Evolutionary conservation across 2,888 invertebrate species (phyloP).

Genomic region (Pristionchus fissidentatus): DNA sequence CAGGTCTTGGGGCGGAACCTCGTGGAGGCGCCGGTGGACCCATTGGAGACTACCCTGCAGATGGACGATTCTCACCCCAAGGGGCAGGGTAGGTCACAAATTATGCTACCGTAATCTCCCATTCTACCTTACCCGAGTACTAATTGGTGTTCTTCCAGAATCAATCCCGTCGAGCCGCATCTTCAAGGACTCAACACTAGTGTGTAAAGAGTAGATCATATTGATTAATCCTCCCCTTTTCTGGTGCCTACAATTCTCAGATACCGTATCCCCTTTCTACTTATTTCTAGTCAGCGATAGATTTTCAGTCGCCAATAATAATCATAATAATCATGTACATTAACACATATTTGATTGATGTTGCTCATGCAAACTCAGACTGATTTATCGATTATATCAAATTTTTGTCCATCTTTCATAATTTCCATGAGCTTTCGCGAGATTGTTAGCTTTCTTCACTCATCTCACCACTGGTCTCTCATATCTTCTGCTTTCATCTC

Average conservation of each 20-base stretch:
- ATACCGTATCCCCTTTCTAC: constrained; percentile 20
- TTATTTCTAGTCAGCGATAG: constrained; percentile 31
- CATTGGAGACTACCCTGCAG: constrained; percentile 30
- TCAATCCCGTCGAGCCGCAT: background rate
- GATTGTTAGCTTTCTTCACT: background rate
- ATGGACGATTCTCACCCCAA: constrained; percentile 44
- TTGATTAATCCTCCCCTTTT: constrained; percentile 13
- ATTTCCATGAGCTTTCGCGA: background rate
- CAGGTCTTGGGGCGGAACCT: constrained; percentile 23
- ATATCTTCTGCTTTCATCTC: constrained; percentile 16
- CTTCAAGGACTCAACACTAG: constrained; percentile 44
- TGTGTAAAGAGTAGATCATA: constrained; percentile 40
- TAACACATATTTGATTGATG: constrained; percentile 33
- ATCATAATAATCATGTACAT: constrained; percentile 23
- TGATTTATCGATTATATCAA: background rate
- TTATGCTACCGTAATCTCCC: background rate
- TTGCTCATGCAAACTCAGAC: constrained; percentile 24
- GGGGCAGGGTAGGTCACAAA: constrained; percentile 6
- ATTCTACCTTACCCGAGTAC: too few relatives aligned
- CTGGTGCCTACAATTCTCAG: constrained; percentile 40
- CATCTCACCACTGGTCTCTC: constrained; percentile 36
- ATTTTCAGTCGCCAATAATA: constrained; percentile 3
- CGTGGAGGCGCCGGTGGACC: constrained; percentile 16
- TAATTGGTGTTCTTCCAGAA: constrained; percentile 8
- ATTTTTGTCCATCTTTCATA: background rate